A percentile compares a stretch with the other conserved stretches of the same genome.
These are phyloP conservation scores for Astyanax mexicanus DNA, from an alignment of 2,797 vertebrate genomes.

Conservation along the genomic window DNA sequence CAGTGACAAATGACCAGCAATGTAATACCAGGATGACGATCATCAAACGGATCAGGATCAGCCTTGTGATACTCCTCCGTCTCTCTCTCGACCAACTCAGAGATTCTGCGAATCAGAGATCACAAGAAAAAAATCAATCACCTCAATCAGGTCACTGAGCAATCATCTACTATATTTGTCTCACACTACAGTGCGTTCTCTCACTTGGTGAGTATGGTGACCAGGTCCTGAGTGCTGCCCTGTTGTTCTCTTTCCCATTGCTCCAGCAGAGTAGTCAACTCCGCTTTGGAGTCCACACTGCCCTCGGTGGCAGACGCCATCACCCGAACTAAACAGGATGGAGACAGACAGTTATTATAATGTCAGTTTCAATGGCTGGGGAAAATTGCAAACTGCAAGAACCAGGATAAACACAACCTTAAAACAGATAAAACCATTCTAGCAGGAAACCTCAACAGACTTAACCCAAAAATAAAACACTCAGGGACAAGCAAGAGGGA, in stretches of 20 bases:
- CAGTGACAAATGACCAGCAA: not conserved
- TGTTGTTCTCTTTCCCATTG: conserved; percentile 97
- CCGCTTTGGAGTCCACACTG: conserved; percentile 96
- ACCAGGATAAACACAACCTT: not conserved
- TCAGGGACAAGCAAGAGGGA: not conserved
- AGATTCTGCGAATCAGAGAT: conserved; percentile 83
- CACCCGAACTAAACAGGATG: conserved; percentile 53
- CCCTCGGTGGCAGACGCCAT: conserved; percentile 78
- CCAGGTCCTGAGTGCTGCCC: conserved; percentile 91
- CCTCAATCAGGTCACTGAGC: not conserved
- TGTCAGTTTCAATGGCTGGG: not conserved
- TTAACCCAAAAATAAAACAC: not conserved
- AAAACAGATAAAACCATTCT: not conserved
- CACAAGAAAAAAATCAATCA: conserved; percentile 21
- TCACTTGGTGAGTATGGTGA: conserved; percentile 94
- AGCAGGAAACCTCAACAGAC: conserved; percentile 9
- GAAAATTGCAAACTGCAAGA: not conserved
- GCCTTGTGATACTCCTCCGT: conserved; percentile 98
- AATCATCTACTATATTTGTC: not conserved
- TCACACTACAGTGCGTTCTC: conserved; percentile 50
- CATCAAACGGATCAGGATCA: conserved; percentile 98
- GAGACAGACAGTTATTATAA: not conserved
- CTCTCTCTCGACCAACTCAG: conserved; percentile 96
- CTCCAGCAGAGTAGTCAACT: conserved; percentile 94
- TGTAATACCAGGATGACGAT: conserved; percentile 91